These are phyloP conservation scores for Drosophila nigromelanica DNA, from an alignment of 1,140 invertebrate genomes.

Conservation along the genomic window DNA sequence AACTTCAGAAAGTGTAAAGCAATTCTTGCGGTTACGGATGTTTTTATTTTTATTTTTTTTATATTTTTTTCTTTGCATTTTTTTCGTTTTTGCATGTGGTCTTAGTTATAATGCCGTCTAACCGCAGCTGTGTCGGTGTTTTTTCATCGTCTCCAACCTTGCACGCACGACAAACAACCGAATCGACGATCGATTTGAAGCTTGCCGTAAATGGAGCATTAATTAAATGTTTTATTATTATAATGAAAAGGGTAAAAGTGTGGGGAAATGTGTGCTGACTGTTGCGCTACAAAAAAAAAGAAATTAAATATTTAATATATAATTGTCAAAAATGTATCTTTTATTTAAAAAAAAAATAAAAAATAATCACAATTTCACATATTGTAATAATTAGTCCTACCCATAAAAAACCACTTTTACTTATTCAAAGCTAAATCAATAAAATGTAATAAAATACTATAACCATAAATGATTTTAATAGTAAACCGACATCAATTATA, in stretches of 20 bases:
- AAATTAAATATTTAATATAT: neutral
- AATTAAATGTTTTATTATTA: slow-evolving; percentile 69
- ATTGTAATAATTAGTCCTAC: too few relatives aligned
- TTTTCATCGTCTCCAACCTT: slow-evolving; percentile 30
- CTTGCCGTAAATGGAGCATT: slow-evolving; percentile 65
- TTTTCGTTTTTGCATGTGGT: slow-evolving; percentile 26
- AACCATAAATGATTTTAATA: too few relatives aligned
- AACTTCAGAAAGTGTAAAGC: slow-evolving; percentile 52
- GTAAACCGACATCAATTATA: too few relatives aligned
- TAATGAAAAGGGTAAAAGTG: slow-evolving; percentile 42
- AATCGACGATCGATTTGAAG: slow-evolving; percentile 38
- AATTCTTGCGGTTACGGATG: slow-evolving; percentile 63
- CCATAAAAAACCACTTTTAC: too few relatives aligned
- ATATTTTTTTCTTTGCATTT: too few relatives aligned
- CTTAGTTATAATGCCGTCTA: slow-evolving; percentile 49
- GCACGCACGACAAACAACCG: slow-evolving; percentile 47
- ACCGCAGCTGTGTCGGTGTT: slow-evolving; percentile 58
- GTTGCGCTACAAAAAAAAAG: slow-evolving; percentile 7
- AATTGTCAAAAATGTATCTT: neutral
- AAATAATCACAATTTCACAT: too few relatives aligned
- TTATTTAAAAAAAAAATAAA: neutral
- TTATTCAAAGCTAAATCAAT: too few relatives aligned
- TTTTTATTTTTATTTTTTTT: slow-evolving; percentile 39
- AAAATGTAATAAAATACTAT: too few relatives aligned
- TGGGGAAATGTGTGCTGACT: neutral